A percentile compares a stretch with the other conserved stretches of the same genome.
Conservation (phyloP, 37 sponge, comb jelly and placozoan genomes). For the Amphimedon queenslandica region DNA sequence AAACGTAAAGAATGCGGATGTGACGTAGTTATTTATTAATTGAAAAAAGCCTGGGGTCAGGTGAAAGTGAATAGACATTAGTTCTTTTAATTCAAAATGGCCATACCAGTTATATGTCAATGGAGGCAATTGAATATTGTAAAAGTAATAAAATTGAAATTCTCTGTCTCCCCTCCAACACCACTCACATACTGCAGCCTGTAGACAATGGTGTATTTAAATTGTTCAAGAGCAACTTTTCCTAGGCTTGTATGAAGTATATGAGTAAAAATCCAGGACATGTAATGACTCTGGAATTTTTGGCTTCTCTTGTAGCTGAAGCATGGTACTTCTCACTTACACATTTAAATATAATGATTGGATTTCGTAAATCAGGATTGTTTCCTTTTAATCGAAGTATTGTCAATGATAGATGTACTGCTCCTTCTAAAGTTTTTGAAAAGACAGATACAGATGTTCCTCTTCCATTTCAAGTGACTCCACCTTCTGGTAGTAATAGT, state of each 20-base stretch:
- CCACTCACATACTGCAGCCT: constrained; percentile 46
- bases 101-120: constrained; percentile 31
- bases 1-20: too few relatives aligned
- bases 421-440: constrained; percentile 26
- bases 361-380: constrained; percentile 24
- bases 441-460: too few relatives aligned
- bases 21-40: too few relatives aligned
- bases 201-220: constrained; percentile 46
- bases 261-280: constrained; percentile 25
- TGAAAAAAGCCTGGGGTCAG: too few relatives aligned
- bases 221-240: constrained; percentile 26
- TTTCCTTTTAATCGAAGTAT: constrained; percentile 32
- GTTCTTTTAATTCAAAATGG: constrained; percentile 31
- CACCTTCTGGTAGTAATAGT: too few relatives aligned
- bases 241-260: constrained; percentile 29
- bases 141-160: constrained; percentile 31
- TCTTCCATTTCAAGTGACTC: too few relatives aligned
- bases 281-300: constrained; percentile 23
- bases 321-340: constrained; percentile 28
- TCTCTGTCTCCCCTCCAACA: constrained; percentile 37
- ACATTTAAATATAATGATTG: constrained; percentile 23
- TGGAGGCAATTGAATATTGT: constrained; percentile 31
- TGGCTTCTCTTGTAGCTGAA: constrained; percentile 33
- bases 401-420: constrained; percentile 26
- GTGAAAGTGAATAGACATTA: too few relatives aligned